These are phyloP conservation scores for Aselliscus stoliczkanus DNA, from an alignment of 2,797 vertebrate species.

Conservation along the genomic window DNA sequence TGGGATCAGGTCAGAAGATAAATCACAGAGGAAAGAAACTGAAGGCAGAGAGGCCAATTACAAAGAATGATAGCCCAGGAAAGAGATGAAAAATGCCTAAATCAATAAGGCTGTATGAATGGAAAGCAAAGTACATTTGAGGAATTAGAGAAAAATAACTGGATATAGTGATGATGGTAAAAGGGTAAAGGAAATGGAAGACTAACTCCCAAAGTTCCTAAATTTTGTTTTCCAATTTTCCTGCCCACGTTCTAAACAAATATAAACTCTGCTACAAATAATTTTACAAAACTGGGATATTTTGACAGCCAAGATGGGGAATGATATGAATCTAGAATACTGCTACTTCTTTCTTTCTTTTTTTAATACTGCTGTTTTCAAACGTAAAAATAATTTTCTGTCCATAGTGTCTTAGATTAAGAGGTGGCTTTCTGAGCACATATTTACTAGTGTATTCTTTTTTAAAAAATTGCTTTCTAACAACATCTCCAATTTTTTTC, in stretches of 20 bases:
- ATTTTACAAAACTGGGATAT: neutral
- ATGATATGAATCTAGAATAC: neutral
- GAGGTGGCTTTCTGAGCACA: neutral
- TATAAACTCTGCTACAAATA: conserved; percentile 18
- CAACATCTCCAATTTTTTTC: neutral
- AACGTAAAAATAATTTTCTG: conserved; percentile 10
- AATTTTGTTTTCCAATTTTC: conserved; percentile 27
- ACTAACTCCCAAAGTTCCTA: neutral
- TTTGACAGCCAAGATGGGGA: neutral
- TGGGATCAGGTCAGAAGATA: neutral
- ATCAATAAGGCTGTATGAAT: neutral
- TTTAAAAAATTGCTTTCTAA: neutral
- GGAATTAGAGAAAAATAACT: conserved; percentile 27
- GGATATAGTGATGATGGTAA: neutral
- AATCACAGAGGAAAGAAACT: conserved; percentile 25
- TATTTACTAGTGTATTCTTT: neutral
- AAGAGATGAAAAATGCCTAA: conserved; percentile 3
- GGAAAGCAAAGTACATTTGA: neutral
- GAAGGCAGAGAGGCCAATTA: conserved; percentile 6
- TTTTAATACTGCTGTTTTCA: neutral
- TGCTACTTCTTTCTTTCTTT: neutral
- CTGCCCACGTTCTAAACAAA: conserved; percentile 20
- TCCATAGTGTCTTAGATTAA: conserved; percentile 3
- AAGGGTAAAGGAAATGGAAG: neutral
- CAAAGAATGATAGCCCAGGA: neutral